Evolutionary conservation across 1,140 invertebrate species (phyloP), one percentile per base, ranked within the genome.

Genomic region (Saccostrea cuccullata): DNA sequence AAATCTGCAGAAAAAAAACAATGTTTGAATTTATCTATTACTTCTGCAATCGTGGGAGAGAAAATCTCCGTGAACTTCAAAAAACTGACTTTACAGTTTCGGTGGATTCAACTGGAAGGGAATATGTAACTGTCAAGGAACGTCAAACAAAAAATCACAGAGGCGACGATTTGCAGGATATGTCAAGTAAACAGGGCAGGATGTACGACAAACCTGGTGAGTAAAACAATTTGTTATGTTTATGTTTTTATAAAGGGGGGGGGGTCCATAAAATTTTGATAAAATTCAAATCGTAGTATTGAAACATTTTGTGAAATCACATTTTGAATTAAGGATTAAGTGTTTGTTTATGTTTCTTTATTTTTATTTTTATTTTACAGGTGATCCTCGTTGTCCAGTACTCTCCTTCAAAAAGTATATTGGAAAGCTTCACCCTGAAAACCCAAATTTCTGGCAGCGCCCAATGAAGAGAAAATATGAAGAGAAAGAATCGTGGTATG

Each of bases 321-420:
- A 47, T 47, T 47, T 47, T 47, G 40, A 47, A 47, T 47, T 3
- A 47, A 47, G 40, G 40, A 47, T 47, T 47, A 47, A 2, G 2
- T 47, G 40, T 47, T 47, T 47, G 40, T 47, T 67, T 4, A 2
- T 2, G 2, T 67, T 67, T 3, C 9, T 67, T 67, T 67, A n/a
- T n/a, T n/a, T n/a, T n/a, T n/a, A n/a, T 67, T 2, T 67, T n/a
- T 84, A 15, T 36, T 47, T 84, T 84, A 17, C 55, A 84, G 83
- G 83, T 55, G 55, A 84, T 58, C 83, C 83, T n/a, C 47, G 17
- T 11, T 84, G 83, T 64, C 84, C 84, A 30, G 55, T 85, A 26
- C 23, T 26, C 20, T 55, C 84, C 15, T 85, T 85, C 55, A 85
- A 85, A 15, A 85, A 58, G 58, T 85, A 85, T 64, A 60, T 85